phyloP scores from a whole-genome alignment of 1,140 invertebrate genomes.

The Trialeurodes vaporariorum region DNA sequence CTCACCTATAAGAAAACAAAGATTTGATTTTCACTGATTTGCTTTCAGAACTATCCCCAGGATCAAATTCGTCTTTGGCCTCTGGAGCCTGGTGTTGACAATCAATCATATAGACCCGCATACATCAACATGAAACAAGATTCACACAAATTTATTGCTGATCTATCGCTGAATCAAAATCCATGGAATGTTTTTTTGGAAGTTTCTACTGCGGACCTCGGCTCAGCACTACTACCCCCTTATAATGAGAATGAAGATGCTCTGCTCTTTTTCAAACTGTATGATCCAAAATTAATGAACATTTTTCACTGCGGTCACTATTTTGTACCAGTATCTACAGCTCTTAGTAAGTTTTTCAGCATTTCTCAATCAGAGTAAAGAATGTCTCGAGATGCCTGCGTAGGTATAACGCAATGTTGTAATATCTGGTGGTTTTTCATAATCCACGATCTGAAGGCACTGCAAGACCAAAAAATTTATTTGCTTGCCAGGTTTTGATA shows the following conservation, averaged over 20 bases:
- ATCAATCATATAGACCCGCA: slow-evolving; percentile 79
- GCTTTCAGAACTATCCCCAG: slow-evolving; percentile 66
- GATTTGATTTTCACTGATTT: too few relatives aligned
- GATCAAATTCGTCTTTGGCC: slow-evolving; percentile 88
- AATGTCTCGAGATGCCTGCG: too few relatives aligned
- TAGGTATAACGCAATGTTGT: too few relatives aligned
- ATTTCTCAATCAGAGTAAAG: too few relatives aligned
- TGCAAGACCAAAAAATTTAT: too few relatives aligned
- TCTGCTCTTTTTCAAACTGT: too few relatives aligned
- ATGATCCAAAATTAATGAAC: too few relatives aligned
- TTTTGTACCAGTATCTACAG: slow-evolving; percentile 74
- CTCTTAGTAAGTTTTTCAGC: slow-evolving; percentile 48
- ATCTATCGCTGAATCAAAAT: slow-evolving; percentile 72
- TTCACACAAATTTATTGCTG: slow-evolving; percentile 60
- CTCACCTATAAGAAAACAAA: too few relatives aligned
- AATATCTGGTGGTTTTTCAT: too few relatives aligned
- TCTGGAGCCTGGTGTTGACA: slow-evolving; percentile 69
- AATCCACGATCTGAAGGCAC: too few relatives aligned
- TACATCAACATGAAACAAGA: slow-evolving; percentile 75
- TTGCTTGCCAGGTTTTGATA: too few relatives aligned
- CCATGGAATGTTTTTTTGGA: slow-evolving; percentile 91
- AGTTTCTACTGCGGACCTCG: slow-evolving; percentile 71
- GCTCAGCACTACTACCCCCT: slow-evolving; percentile 52
- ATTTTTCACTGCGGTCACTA: slow-evolving; percentile 89
- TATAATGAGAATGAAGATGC: slow-evolving; percentile 94